phyloP scores from a whole-genome alignment of 2,797 vertebrate species.

The Tamandua tetradactyla region DNA sequence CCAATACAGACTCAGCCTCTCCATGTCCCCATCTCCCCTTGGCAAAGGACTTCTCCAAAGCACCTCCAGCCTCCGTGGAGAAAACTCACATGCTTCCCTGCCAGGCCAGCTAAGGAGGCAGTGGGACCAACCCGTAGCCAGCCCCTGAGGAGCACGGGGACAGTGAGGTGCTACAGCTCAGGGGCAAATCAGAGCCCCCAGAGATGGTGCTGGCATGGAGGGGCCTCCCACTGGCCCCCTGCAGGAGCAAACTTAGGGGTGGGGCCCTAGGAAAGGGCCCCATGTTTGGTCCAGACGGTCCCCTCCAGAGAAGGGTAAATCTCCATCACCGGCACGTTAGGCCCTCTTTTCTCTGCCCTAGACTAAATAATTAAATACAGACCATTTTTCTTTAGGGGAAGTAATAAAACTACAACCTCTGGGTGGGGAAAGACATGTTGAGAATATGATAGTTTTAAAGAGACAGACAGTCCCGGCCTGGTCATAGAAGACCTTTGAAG shows the following conservation, averaged over 20 bases:
- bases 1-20: not conserved
- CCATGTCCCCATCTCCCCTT: accelerated
- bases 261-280: not conserved
- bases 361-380: not conserved
- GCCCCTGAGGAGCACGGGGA: not conserved
- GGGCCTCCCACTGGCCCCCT: accelerated
- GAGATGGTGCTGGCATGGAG: accelerated
- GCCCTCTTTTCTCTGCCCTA: not conserved
- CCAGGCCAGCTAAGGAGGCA: not conserved
- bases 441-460: not conserved
- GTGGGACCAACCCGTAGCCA: accelerated
- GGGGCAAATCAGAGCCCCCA: not conserved
- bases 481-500: accelerated
- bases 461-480: no score
- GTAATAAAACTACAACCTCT: no score
- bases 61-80: not conserved
- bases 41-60: not conserved
- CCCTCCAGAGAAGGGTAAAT: not conserved
- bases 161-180: accelerated
- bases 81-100: accelerated
- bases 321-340: not conserved
- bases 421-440: accelerated
- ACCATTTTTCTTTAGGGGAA: not conserved
- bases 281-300: not conserved
- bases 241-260: accelerated